A percentile compares a stretch with the other conserved stretches of the same genome.
Evolutionary conservation across 30 jellyfish, hydroid and myxozoan species (phyloP).

Genomic region (Aurelia sp.): DNA sequence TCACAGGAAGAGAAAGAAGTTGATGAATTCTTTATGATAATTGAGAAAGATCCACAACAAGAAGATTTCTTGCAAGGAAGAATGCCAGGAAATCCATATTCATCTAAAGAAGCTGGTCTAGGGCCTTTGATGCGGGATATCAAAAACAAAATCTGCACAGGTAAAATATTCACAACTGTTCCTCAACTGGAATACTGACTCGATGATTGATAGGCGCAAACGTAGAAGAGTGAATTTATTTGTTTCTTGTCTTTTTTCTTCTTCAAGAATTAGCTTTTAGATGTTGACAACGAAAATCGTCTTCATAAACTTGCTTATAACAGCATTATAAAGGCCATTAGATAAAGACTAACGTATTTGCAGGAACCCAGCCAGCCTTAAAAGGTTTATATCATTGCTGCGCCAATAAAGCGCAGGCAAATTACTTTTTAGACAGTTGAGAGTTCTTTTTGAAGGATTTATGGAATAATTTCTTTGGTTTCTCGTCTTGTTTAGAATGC

Average conservation of each 20-base stretch:
- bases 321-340: background rate
- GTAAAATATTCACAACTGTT: constrained; percentile 8
- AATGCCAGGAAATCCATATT: constrained; percentile 97
- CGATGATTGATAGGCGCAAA: too few relatives aligned
- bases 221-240: too few relatives aligned
- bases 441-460: too few relatives aligned
- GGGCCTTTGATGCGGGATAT: constrained; percentile 94
- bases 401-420: too few relatives aligned
- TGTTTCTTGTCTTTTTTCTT: too few relatives aligned
- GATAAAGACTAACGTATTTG: too few relatives aligned
- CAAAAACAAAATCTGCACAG: constrained; percentile 93
- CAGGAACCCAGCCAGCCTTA: too few relatives aligned
- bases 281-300: background rate
- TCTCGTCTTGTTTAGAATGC: constrained; percentile 63
- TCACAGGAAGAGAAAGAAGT: constrained; percentile 88
- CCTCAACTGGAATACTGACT: background rate
- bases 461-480: too few relatives aligned
- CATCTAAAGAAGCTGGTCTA: constrained; percentile 86
- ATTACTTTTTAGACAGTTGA: too few relatives aligned
- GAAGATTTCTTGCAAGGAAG: constrained; percentile 97
- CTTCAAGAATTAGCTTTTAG: too few relatives aligned
- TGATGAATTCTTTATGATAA: constrained; percentile 77
- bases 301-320: background rate
- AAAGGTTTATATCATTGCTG: too few relatives aligned
- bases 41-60: constrained; percentile 97